Percentiles rank a stretch among this genome's conserved stretches.
Conservation (phyloP, 37 sponge, comb jelly and placozoan species). For the Mnemiopsis leidyi region DNA sequence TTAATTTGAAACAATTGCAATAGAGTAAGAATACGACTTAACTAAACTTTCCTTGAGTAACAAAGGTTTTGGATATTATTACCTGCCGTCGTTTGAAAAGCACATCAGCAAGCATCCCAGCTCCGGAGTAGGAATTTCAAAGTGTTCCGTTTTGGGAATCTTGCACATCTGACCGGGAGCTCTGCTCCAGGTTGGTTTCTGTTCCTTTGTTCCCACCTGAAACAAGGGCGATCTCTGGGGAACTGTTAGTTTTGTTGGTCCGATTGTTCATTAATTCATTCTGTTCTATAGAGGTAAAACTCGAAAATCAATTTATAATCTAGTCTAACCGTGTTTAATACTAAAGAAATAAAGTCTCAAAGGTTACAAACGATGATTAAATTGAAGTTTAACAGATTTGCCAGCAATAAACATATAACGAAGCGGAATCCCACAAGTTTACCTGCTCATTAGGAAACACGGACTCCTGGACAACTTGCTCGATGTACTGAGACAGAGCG, state of each 20-base stretch:
- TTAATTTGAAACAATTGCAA: too few species aligned
- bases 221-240: background rate
- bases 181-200: slow-evolving; percentile 2
- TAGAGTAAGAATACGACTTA: too few species aligned
- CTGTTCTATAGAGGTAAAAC: too few species aligned
- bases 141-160: background rate
- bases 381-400: too few species aligned
- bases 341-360: background rate
- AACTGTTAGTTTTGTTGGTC: background rate
- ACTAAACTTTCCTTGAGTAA: too few species aligned
- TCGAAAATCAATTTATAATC: too few species aligned
- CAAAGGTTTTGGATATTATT: too few species aligned
- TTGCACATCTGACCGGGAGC: slow-evolving; percentile 59
- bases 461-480: background rate
- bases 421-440: too few species aligned
- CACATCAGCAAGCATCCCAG: slow-evolving; percentile 1
- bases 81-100: slow-evolving; percentile 52
- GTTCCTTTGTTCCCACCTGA: background rate
- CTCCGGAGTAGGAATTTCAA: slow-evolving; percentile 42
- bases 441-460: background rate
- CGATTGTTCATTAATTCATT: too few species aligned
- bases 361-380: too few species aligned
- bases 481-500: slow-evolving; percentile 51
- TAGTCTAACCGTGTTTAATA: too few species aligned
- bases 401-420: too few species aligned